Evolutionary conservation across 2,888 invertebrate species (phyloP), one percentile per base, ranked within the genome.

Genomic region (Agrenia bidenticulata): DNA sequence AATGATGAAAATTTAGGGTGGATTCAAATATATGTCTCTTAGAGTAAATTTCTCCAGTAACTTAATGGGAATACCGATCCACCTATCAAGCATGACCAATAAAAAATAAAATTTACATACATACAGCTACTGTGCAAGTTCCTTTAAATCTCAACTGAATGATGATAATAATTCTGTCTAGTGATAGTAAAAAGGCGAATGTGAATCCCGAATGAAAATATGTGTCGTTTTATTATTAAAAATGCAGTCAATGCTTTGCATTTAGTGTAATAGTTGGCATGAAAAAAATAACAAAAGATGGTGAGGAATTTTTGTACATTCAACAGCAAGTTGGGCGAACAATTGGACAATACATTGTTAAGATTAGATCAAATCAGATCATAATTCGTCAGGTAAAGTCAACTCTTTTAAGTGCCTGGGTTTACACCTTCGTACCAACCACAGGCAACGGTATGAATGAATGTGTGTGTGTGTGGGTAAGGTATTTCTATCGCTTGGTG

Each of bases 371-470:
- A 24, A 59, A 59, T 59, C 59, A 49, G 45, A 59, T 59, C 59
- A 42, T 59, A 59, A 59, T 59, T 59, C 50, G 59, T 59, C 59
- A 59, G 59, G 45, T 59, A 45, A 49, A 59, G 49, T 59, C 59
- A 59, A 59, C 24, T 62, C 45, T 15, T 57, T 57, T 63, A 57
- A 63, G 49, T 53, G 42, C 39, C 23, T 39, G 49, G 39, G 51
- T 51, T 41, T 63, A 51, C 58, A 63, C 58, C 41, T 63, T 32
- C 32, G 11, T 23, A 24, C 54, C 32, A 54, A 27, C 26, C 54
- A 27, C n/a, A 32, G 45, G 4, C n/a, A 19, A 45, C 15, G n/a
- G 45, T 9, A 9, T 45, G 45, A 19, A 54, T 54, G 54, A 54
- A 54, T 54, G 54, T 24, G 51, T 51, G 51, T 17, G n/a, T 2